phyloP scores from a whole-genome alignment of 2,888 invertebrate species.

The Tortricodes alternella region DNA sequence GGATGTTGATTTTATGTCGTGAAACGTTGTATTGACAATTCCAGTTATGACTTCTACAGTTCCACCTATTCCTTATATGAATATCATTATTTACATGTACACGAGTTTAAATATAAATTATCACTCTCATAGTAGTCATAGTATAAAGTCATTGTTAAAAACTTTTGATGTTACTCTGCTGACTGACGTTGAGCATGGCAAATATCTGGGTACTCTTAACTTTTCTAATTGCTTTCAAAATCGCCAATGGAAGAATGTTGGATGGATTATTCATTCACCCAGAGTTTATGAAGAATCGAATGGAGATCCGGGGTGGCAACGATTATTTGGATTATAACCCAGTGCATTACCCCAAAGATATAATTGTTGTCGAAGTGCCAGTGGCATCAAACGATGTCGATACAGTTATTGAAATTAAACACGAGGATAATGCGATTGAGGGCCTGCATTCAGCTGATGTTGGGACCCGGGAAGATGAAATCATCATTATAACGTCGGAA shows the following conservation, averaged over 20 bases:
- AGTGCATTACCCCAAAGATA: slow-evolving; percentile 36
- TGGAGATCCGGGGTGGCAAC: slow-evolving; percentile 51
- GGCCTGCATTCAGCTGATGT: background rate
- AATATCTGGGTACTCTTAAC: slow-evolving; percentile 45
- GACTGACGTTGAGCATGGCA: slow-evolving; percentile 49
- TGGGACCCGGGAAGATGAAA: background rate
- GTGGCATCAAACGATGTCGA: slow-evolving; percentile 6
- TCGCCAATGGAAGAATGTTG: slow-evolving; percentile 39
- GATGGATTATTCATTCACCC: slow-evolving; percentile 59
- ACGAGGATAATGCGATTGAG: background rate
- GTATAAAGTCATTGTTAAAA: slow-evolving; percentile 35
- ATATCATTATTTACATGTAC: slow-evolving; percentile 22
- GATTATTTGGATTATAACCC: slow-evolving; percentile 65
- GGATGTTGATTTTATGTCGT: slow-evolving; percentile 5
- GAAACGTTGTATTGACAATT: slow-evolving; percentile 10
- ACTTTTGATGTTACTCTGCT: slow-evolving; percentile 33
- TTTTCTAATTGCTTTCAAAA: slow-evolving; percentile 42
- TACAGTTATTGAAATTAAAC: slow-evolving; percentile 36
- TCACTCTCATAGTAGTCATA: slow-evolving; percentile 35
- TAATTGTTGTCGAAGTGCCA: slow-evolving; percentile 36
- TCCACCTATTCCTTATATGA: slow-evolving; percentile 20
- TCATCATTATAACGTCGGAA: slow-evolving; percentile 15
- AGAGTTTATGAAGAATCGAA: slow-evolving; percentile 53
- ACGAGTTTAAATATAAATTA: slow-evolving; percentile 39
- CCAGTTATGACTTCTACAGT: slow-evolving; percentile 7